Evolutionary conservation across 2,113 vertebrate genomes (phyloP).

Genomic region (Ovis aries): DNA sequence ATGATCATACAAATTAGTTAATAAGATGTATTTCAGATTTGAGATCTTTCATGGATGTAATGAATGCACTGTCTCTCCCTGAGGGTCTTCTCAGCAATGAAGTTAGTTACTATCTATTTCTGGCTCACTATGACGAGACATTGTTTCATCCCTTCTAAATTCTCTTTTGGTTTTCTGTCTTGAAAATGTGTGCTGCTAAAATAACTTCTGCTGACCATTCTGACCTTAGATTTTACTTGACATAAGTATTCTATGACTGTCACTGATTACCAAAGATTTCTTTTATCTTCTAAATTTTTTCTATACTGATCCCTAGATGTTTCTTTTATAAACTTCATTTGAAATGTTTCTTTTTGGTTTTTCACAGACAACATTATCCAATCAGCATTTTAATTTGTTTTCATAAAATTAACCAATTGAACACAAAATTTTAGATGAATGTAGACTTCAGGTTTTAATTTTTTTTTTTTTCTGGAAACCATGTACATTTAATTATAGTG

Average conservation of each 20-base stretch:
- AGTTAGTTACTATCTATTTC: not conserved
- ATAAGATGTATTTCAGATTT: not conserved
- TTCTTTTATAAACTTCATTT: not conserved
- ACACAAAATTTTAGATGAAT: not conserved
- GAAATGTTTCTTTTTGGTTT: not conserved
- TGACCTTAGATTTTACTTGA: not conserved
- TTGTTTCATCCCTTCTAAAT: not conserved
- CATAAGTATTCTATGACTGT: not conserved
- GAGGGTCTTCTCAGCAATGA: not conserved
- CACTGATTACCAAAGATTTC: not conserved
- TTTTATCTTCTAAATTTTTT: not conserved
- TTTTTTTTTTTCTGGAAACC: not conserved
- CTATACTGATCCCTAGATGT: not conserved
- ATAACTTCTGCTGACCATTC: not conserved
- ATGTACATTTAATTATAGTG: not conserved
- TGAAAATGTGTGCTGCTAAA: not conserved
- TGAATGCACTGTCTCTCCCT: not conserved
- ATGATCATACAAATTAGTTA: not conserved
- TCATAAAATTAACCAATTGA: not conserved
- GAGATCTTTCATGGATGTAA: not conserved
- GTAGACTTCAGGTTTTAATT: not conserved
- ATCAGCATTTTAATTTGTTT: not conserved
- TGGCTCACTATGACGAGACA: not conserved
- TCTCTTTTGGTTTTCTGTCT: not conserved
- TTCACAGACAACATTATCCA: not conserved